Base-by-base conservation (phyloP, 1,140 invertebrate genomes). In the Pectinophora gossypiella region DNA sequence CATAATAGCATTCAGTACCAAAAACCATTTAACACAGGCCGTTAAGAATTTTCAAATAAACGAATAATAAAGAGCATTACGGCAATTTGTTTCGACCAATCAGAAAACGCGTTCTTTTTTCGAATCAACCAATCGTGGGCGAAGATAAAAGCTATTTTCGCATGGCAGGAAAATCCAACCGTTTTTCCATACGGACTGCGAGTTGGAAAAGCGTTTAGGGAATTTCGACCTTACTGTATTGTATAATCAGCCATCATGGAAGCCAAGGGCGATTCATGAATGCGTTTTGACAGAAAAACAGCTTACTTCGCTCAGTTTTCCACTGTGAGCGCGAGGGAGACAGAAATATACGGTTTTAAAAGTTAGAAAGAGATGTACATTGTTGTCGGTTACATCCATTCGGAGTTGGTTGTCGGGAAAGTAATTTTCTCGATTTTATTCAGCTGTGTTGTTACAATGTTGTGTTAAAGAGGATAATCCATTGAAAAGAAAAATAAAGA, bases 181-280 rank as follows among this genome's bases (percentile, higher is more conserved):
- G 27, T 32, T 32, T 70, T 61, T 64, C 54, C 69, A 63, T 72
- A 78, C 74, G 61, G 61, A 35, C 49, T 54, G 61, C 55, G 47
- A 59, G 48, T 53, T 40, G 68, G 70, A 61, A 82, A 81, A 76
- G 48, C 64, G 74, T 60, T 67, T 61, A 75, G 54, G 51, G 68
- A 59, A 77, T 82, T 82, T 71, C 54, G 64, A 58, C 71, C 77
- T 48, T 72, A 81, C 73, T 80, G 64, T 64, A 64, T 77, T 74
- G 78, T 84, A 83, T 83, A 82, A 85, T 85, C 82, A 82, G 80
- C 82, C 72, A 85, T 85, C 75, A 85, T 85, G 82, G 63, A 72
- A 76, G 51, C 65, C 71, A 60, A 59, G 64, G 63, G 73, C 74
- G 72, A 77, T 79, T 77, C 74, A 68, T 70, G 62, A 72, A 69